Conservation (phyloP, 2,797 vertebrate genomes). For the Leptoclinus maculatus region DNA sequence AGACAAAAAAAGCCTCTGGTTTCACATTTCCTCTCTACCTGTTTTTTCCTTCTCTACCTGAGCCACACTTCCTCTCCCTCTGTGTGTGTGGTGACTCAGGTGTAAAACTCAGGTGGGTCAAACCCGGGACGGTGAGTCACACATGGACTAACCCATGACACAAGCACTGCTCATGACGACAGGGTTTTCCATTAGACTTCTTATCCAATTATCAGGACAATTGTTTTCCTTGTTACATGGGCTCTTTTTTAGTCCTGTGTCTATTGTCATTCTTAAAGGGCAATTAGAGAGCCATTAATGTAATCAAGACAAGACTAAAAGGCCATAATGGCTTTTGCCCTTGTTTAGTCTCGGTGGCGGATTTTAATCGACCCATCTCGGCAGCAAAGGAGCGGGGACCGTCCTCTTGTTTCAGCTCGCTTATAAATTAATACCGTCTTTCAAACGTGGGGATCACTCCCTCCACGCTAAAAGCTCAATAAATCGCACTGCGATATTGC, state of each 20-base stretch:
- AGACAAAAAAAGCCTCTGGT: slow-evolving; percentile 8
- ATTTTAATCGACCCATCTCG: slow-evolving; percentile 60
- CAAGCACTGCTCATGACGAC: slow-evolving; percentile 33
- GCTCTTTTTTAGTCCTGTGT: slow-evolving; percentile 19
- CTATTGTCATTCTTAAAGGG: slow-evolving; percentile 69
- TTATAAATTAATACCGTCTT: slow-evolving; percentile 58
- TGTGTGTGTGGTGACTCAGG: slow-evolving; percentile 66
- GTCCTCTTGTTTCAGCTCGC: slow-evolving; percentile 49
- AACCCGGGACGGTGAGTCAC: slow-evolving; percentile 54
- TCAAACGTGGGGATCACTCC: slow-evolving; percentile 43
- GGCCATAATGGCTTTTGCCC: slow-evolving; percentile 60
- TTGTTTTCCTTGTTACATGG: slow-evolving; percentile 42
- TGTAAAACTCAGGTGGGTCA: slow-evolving; percentile 57
- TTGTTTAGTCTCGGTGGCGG: slow-evolving; percentile 42
- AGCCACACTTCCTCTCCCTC: not conserved
- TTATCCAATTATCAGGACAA: slow-evolving; percentile 64
- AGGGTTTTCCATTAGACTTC: slow-evolving; percentile 51
- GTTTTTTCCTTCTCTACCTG: slow-evolving; percentile 23
- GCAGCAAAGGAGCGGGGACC: slow-evolving; percentile 10
- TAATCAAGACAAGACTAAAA: slow-evolving; percentile 69
- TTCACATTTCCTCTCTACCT: slow-evolving; percentile 21
- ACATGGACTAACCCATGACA: slow-evolving; percentile 58
- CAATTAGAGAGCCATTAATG: slow-evolving; percentile 66
- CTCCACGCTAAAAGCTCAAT: slow-evolving; percentile 77
- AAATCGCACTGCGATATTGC: slow-evolving; percentile 63